Conservation (phyloP, 2,113 vertebrate genomes). For the Ctenomys sociabilis region DNA sequence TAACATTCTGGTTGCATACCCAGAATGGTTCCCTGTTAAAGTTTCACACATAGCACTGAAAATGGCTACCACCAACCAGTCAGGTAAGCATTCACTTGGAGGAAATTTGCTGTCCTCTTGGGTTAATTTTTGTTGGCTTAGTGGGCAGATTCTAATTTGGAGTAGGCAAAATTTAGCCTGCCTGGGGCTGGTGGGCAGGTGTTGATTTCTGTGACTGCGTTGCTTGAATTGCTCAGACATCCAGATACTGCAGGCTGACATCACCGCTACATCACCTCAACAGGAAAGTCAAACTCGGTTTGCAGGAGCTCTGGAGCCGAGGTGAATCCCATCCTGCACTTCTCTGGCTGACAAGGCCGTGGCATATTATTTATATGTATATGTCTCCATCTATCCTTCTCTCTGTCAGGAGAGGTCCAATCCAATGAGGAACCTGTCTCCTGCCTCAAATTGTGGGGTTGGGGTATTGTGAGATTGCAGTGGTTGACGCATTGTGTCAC, state of each 20-base stretch:
- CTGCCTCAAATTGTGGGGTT: neutral
- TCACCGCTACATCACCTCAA: neutral
- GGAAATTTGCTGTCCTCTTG: constrained; percentile 45
- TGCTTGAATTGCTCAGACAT: constrained; percentile 49
- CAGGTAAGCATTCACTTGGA: constrained; percentile 62
- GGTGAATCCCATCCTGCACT: neutral
- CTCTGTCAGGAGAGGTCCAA: neutral
- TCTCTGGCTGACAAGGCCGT: neutral
- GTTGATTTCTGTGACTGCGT: constrained; percentile 69
- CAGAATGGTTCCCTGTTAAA: constrained; percentile 22
- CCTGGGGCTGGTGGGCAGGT: constrained; percentile 73
- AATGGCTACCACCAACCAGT: constrained; percentile 73
- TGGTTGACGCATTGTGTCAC: too few species aligned
- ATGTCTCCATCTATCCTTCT: neutral
- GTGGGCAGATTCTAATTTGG: constrained; percentile 80
- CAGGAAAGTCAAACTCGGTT: constrained; percentile 15
- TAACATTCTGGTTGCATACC: constrained; percentile 52
- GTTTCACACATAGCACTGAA: constrained; percentile 64
- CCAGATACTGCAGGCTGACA: constrained; percentile 54
- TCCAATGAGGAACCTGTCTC: neutral
- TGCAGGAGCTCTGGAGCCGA: neutral
- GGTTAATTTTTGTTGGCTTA: constrained; percentile 71
- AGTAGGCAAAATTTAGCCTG: constrained; percentile 69
- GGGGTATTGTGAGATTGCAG: neutral
- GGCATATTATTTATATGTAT: neutral